Conservation (phyloP, 1,140 invertebrate genomes). For the Calycopis cecrops region DNA sequence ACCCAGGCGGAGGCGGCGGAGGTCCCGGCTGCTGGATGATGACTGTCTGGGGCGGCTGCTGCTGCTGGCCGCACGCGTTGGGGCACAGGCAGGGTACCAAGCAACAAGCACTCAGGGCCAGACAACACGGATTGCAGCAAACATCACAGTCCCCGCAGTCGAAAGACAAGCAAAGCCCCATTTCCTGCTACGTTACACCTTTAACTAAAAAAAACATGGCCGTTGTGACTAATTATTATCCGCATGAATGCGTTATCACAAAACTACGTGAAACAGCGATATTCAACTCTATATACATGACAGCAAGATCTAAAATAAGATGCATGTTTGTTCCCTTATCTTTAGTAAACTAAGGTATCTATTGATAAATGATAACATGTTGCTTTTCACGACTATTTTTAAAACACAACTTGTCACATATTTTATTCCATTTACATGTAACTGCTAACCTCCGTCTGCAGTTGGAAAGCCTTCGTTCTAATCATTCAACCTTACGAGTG, state of each 20-base stretch:
- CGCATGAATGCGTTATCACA: not conserved
- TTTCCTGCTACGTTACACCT: constrained; percentile 33
- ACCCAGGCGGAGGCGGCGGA: constrained; percentile 41
- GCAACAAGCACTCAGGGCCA: constrained; percentile 60
- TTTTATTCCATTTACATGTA: not conserved
- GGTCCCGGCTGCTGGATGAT: constrained; percentile 52
- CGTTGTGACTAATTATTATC: constrained; percentile 18
- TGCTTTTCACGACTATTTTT: constrained; percentile 13
- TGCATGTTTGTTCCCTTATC: not conserved
- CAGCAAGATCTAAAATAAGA: constrained; percentile 16
- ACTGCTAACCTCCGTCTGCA: too few species aligned
- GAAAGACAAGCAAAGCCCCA: constrained; percentile 64
- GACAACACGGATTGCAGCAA: constrained; percentile 56
- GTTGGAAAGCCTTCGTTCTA: too few species aligned
- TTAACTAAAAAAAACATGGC: constrained; percentile 43
- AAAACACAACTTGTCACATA: constrained; percentile 1
- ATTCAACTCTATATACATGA: constrained; percentile 20
- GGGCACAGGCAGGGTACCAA: constrained; percentile 58
- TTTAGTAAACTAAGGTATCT: constrained; percentile 20
- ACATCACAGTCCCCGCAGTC: constrained; percentile 59
- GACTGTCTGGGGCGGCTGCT: constrained; percentile 46
- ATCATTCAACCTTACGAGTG: too few species aligned
- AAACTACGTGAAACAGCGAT: constrained; percentile 7
- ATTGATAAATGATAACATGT: constrained; percentile 31
- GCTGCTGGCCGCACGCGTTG: constrained; percentile 60